A percentile compares a stretch with the other conserved stretches of the same genome.
Evolutionary conservation across 1,140 invertebrate species (phyloP).

Genomic region (Pantala flavescens): DNA sequence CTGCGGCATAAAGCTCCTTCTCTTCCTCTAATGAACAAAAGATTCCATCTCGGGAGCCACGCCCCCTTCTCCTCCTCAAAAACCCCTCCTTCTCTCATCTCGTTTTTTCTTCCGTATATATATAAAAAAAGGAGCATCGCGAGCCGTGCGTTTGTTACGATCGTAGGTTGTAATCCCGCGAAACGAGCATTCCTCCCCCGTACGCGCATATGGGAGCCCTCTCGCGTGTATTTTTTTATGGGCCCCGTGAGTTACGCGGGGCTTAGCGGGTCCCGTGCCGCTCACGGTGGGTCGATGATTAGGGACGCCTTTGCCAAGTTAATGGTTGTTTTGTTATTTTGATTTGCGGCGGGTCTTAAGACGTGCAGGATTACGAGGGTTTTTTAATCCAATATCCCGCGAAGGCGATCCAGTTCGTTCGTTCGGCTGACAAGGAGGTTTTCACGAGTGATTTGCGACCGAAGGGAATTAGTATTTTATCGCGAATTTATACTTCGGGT

Average conservation of each 20-base stretch:
- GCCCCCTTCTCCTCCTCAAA: background rate
- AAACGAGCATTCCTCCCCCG: background rate
- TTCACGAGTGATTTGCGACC: background rate
- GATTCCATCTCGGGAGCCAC: constrained; percentile 12
- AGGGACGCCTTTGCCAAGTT: background rate
- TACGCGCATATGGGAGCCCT: background rate
- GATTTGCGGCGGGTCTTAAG: background rate
- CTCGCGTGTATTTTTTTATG: background rate
- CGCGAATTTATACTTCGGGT: too few species aligned
- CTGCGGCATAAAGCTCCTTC: background rate
- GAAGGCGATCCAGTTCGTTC: background rate
- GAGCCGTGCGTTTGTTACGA: background rate
- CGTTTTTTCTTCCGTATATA: background rate
- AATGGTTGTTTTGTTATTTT: constrained; percentile 1
- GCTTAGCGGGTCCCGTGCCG: background rate
- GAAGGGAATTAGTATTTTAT: too few species aligned
- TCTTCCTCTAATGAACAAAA: constrained; percentile 16
- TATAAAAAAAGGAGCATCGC: background rate
- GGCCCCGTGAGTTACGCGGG: background rate
- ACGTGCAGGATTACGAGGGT: background rate
- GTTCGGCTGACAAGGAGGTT: background rate
- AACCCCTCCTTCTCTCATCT: background rate
- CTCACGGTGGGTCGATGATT: background rate
- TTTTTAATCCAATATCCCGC: background rate
- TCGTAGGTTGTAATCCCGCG: background rate